These are phyloP conservation scores for Spongilla lacustris DNA, from an alignment of 37 sponge, comb jelly and placozoan species.

Conservation along the genomic window DNA sequence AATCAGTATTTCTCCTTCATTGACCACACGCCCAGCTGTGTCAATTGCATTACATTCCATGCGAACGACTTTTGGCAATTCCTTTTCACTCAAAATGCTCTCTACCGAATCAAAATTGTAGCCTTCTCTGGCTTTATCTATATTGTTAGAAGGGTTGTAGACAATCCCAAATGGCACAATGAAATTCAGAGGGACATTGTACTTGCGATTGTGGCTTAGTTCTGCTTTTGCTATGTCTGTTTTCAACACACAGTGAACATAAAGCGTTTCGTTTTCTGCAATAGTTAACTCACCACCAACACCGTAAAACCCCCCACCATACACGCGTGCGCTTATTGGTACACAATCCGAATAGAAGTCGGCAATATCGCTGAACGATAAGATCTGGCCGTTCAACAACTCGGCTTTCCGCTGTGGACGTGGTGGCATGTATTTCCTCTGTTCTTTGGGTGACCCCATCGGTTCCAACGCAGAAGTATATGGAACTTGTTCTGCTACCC, in stretches of 20 bases:
- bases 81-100: neutral
- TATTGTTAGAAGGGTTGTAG: conserved; percentile 49
- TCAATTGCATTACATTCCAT: neutral
- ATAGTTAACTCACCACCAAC: neutral
- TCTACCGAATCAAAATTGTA: neutral
- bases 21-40: neutral
- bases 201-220: neutral
- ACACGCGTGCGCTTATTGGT: neutral
- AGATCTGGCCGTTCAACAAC: neutral
- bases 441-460: neutral
- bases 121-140: neutral
- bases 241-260: neutral
- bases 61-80: neutral
- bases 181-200: conserved; percentile 47
- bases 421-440: neutral
- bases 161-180: conserved; percentile 46
- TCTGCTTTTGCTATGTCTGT: neutral
- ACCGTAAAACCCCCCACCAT: neutral
- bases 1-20: neutral
- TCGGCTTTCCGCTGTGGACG: neutral
- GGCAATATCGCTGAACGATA: neutral
- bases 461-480: neutral
- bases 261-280: neutral
- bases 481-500: neutral
- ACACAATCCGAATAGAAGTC: neutral